phyloP scores from a whole-genome alignment of 2,888 invertebrate species.

The Ariolimax columbianus region DNA sequence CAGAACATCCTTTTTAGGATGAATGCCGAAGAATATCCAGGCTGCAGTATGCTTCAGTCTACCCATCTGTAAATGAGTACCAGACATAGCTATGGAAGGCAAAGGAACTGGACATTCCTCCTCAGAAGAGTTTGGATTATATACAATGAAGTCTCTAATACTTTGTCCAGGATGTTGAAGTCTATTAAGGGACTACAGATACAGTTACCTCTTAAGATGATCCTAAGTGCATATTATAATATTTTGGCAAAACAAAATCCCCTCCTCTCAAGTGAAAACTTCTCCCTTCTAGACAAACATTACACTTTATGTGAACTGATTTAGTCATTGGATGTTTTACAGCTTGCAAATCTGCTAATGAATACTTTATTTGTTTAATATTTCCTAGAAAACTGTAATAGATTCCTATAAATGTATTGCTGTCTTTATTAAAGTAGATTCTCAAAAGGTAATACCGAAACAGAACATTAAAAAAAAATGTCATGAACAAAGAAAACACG shows the following conservation, averaged over 20 bases:
- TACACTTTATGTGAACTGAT: conserved; percentile 12
- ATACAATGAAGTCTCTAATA: too few relatives aligned
- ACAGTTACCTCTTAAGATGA: too few relatives aligned
- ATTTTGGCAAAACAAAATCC: conserved; percentile 45
- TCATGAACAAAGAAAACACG: conserved; percentile 3
- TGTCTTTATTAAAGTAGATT: conserved; percentile 23
- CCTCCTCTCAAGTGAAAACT: conserved; percentile 9
- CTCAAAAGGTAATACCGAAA: conserved; percentile 18
- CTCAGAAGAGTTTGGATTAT: too few relatives aligned
- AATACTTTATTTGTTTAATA: conserved; percentile 17
- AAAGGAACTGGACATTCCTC: too few relatives aligned
- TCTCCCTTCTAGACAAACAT: conserved; percentile 9
- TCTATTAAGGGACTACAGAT: too few relatives aligned
- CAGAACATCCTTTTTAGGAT: too few relatives aligned
- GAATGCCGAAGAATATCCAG: too few relatives aligned
- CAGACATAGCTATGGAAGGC: too few relatives aligned
- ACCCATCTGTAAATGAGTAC: too few relatives aligned
- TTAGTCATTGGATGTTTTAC: neutral
- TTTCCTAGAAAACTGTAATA: conserved; percentile 18
- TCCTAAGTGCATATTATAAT: conserved; percentile 42
- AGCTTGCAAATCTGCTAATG: conserved; percentile 15
- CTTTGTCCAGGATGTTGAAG: too few relatives aligned
- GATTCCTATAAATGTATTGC: conserved; percentile 22
- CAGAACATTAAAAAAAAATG: conserved; percentile 11
- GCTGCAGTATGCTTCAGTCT: too few relatives aligned